Evolutionary conservation across 2,113 vertebrate species (phyloP).

Genomic region (Camelus bactrianus): DNA sequence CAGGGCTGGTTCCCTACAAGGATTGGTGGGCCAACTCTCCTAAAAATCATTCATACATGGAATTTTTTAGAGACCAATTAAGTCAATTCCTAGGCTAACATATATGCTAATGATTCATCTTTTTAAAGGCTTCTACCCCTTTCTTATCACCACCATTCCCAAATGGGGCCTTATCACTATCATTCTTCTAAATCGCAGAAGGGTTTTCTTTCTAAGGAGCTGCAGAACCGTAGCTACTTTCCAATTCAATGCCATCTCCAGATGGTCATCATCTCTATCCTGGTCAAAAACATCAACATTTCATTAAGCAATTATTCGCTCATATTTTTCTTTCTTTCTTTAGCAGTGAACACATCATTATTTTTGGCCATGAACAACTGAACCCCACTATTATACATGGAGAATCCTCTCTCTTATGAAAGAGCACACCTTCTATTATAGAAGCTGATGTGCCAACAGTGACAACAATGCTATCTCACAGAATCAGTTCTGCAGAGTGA

Average conservation of each 20-base stretch:
- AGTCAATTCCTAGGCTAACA: constrained; percentile 6
- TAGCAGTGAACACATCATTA: neutral
- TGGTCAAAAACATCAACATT: constrained; percentile 14
- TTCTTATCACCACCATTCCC: neutral
- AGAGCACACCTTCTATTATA: neutral
- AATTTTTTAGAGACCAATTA: constrained; percentile 20
- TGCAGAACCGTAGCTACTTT: neutral
- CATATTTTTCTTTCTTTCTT: constrained; percentile 43
- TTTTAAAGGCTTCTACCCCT: neutral
- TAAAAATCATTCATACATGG: neutral
- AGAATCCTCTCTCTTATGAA: neutral
- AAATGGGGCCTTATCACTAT: neutral
- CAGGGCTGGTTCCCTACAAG: neutral
- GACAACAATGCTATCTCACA: neutral
- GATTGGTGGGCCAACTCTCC: neutral
- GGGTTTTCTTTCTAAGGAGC: neutral
- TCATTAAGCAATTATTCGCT: neutral
- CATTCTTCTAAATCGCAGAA: neutral
- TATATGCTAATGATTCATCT: neutral
- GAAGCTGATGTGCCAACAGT: neutral
- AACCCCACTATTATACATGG: neutral
- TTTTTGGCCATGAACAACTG: neutral
- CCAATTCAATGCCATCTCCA: neutral
- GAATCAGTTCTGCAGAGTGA: neutral
- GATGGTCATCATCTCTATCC: neutral